These are phyloP conservation scores for Perdix hodgsoniae DNA, from an alignment of 2,797 vertebrate genomes.

Conservation along the genomic window DNA sequence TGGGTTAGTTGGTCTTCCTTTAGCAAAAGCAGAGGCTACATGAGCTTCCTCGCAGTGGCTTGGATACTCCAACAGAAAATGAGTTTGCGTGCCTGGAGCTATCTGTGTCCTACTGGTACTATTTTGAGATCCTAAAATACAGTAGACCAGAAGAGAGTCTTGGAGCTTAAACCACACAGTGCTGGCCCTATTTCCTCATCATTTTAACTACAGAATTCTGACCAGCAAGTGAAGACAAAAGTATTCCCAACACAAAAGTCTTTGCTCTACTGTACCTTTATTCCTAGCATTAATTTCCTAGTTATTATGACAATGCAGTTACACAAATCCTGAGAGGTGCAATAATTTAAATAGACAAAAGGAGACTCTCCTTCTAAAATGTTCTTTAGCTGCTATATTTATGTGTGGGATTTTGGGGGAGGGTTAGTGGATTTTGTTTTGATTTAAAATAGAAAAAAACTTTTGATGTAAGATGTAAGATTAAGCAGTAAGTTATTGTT, in stretches of 20 bases:
- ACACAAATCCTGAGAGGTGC: background rate
- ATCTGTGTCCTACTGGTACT: background rate
- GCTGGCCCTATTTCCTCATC: background rate
- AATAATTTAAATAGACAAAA: background rate
- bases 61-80: background rate
- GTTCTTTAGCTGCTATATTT: background rate
- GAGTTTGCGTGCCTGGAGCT: background rate
- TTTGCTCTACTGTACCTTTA: background rate
- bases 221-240: background rate
- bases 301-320: background rate
- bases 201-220: background rate
- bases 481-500: background rate
- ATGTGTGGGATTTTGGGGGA: background rate
- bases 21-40: background rate
- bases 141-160: background rate
- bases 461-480: background rate
- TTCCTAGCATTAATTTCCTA: background rate
- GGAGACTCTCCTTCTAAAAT: background rate
- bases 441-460: background rate
- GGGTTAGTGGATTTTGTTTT: background rate
- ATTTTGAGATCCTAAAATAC: background rate
- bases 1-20: background rate
- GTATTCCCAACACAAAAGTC: background rate
- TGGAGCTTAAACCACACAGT: accelerated
- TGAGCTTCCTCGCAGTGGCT: background rate